phyloP scores from a whole-genome alignment of 2,113 vertebrate species.

The Ailurus styani region DNA sequence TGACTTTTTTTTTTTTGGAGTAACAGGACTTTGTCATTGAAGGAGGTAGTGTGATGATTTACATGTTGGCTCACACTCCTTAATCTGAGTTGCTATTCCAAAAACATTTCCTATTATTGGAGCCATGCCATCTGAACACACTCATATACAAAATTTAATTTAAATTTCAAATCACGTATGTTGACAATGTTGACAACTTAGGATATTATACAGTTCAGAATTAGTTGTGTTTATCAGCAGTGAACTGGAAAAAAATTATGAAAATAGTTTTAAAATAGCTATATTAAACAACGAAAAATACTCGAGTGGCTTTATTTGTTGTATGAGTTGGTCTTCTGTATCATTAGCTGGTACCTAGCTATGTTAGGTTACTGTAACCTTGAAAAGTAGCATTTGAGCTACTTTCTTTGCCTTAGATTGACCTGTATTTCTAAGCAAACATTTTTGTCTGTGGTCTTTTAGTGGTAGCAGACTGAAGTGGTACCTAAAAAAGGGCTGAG shows the following conservation, averaged over 20 bases:
- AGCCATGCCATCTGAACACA: background rate
- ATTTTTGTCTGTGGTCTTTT: background rate
- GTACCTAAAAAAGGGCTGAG: background rate
- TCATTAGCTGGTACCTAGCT: background rate
- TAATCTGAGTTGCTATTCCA: background rate
- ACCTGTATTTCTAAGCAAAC: background rate
- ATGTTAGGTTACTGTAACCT: no score
- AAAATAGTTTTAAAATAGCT: background rate
- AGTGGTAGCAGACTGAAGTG: background rate
- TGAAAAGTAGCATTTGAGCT: background rate
- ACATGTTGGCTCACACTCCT: background rate
- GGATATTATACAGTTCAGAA: background rate
- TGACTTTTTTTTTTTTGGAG: background rate
- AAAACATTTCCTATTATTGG: background rate
- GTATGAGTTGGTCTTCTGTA: background rate
- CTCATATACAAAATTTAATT: background rate
- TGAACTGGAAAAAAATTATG: background rate
- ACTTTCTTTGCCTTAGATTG: background rate
- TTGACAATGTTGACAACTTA: background rate
- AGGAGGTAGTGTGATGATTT: background rate
- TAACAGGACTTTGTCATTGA: background rate
- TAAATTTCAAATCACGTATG: background rate
- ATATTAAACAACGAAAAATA: background rate
- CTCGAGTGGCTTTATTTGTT: background rate
- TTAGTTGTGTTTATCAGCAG: background rate